These are phyloP conservation scores for Atherinosoma microstoma DNA, from an alignment of 2,797 vertebrate species.

Conservation along the genomic window DNA sequence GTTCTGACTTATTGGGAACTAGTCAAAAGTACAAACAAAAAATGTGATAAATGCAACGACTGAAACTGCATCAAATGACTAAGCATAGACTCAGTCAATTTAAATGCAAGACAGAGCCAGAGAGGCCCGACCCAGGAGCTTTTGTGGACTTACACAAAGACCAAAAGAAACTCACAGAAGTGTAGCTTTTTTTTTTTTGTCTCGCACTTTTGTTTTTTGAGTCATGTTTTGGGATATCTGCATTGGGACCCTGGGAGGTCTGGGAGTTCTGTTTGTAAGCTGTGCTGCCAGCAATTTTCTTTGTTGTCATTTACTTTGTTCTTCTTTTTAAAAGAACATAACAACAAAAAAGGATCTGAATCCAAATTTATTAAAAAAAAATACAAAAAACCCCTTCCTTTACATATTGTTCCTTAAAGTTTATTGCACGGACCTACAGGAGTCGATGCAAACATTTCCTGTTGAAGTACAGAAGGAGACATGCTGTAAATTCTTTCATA, in stretches of 20 bases:
- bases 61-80: no score
- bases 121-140: no score
- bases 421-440: neutral
- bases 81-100: no score
- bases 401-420: neutral
- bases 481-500: slow-evolving; percentile 6
- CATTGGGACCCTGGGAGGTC: neutral
- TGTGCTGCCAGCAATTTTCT: neutral
- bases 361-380: neutral
- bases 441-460: neutral
- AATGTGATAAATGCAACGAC: no score
- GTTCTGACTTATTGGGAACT: neutral
- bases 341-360: neutral
- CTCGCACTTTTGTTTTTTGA: neutral
- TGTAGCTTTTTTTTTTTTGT: neutral
- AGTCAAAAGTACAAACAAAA: no score
- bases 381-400: neutral
- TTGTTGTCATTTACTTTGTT: neutral
- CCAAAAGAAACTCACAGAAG: neutral
- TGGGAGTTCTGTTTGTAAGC: neutral
- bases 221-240: neutral
- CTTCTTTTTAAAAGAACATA: neutral
- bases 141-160: neutral
- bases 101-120: no score
- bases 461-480: slow-evolving; percentile 10